Evolutionary conservation across 2,113 vertebrate species (phyloP).

Genomic region (Deroptyus accipitrinus): DNA sequence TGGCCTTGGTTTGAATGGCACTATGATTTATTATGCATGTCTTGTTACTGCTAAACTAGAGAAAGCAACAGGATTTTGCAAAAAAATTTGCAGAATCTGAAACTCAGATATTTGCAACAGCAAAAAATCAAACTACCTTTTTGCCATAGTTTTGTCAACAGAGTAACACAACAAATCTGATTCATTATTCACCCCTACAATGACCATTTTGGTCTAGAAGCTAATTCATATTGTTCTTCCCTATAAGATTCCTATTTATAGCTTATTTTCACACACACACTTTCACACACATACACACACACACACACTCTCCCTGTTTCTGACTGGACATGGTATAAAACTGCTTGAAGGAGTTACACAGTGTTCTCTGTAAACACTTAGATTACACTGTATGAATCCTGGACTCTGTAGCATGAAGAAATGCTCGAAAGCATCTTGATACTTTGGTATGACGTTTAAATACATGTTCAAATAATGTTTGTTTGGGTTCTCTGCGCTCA

Average conservation of each 20-base stretch:
- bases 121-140: conserved; percentile 38
- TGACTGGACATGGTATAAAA: neutral
- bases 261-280: neutral
- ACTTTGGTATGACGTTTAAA: neutral
- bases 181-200: conserved; percentile 42
- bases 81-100: neutral
- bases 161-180: conserved; percentile 19
- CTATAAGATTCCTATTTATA: neutral
- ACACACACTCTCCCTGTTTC: neutral
- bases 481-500: neutral
- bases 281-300: neutral
- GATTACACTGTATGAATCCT: neutral
- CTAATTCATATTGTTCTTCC: conserved; percentile 8
- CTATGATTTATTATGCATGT: conserved; percentile 25
- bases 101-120: neutral
- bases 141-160: conserved; percentile 19
- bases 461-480: conserved; percentile 1
- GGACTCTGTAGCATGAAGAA: neutral
- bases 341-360: neutral
- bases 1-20: conserved; percentile 21
- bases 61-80: conserved; percentile 18
- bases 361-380: conserved; percentile 16
- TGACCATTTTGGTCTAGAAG: neutral
- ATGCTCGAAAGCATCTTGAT: neutral
- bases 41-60: conserved; percentile 44